Percentiles rank a stretch among this genome's conserved stretches.
phyloP scores from a whole-genome alignment of 1,140 invertebrate genomes.

The Cryptotermes secundus region DNA sequence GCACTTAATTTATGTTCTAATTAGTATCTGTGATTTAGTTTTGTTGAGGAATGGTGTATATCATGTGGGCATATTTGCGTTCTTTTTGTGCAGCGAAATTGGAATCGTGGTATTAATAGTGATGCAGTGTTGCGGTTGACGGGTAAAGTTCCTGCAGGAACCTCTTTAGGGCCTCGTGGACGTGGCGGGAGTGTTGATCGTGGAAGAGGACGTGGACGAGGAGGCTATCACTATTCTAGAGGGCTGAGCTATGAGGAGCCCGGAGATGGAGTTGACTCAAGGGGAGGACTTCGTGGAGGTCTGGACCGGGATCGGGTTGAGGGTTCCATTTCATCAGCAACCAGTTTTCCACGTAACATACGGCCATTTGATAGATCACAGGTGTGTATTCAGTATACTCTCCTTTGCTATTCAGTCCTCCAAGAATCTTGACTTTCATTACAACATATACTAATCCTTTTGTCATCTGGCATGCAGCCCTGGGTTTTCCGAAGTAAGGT shows the following conservation, averaged over 20 bases:
- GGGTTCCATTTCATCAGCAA: conserved; percentile 24
- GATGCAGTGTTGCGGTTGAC: conserved; percentile 52
- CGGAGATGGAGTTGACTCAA: conserved; percentile 45
- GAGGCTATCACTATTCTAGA: conserved; percentile 56
- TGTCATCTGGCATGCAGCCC: no score
- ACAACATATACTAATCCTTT: no score
- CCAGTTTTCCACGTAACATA: conserved; percentile 32
- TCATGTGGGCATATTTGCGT: not conserved
- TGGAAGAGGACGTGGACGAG: conserved; percentile 56
- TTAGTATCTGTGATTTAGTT: no score
- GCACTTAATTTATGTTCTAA: no score
- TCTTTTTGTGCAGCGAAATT: conserved; percentile 51
- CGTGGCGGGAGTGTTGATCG: conserved; percentile 62
- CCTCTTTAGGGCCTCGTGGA: conserved; percentile 39
- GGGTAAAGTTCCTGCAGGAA: conserved; percentile 39
- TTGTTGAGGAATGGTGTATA: no score
- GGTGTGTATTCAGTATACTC: conserved; percentile 37
- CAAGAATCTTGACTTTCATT: no score
- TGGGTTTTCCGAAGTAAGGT: no score
- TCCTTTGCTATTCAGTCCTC: no score
- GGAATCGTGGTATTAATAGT: conserved; percentile 61
- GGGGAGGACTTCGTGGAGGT: conserved; percentile 45
- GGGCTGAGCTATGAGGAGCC: conserved; percentile 57
- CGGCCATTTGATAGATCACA: conserved; percentile 47
- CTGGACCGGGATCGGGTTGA: conserved; percentile 8